A percentile compares a stretch with the other conserved stretches of the same genome.
These are phyloP conservation scores for Acleris cristana DNA, from an alignment of 2,888 invertebrate species.

Conservation along the genomic window DNA sequence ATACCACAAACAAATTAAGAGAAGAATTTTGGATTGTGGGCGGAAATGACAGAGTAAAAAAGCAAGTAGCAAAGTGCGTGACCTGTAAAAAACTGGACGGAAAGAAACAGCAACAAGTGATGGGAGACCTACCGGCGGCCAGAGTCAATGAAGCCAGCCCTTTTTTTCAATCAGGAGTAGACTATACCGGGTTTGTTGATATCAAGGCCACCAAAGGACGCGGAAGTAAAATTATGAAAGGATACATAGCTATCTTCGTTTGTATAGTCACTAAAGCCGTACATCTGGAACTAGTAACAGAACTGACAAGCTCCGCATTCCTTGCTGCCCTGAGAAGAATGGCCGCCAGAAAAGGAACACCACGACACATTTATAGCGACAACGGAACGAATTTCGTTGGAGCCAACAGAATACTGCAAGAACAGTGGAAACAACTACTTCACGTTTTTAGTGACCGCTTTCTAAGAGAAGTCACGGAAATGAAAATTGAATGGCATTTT, in stretches of 20 bases:
- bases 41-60: constrained; percentile 34
- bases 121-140: constrained; percentile 40
- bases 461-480: constrained; percentile 10
- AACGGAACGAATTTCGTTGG: constrained; percentile 45
- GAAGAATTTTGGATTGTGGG: constrained; percentile 41
- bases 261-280: constrained; percentile 46
- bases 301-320: constrained; percentile 44
- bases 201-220: constrained; percentile 39
- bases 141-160: constrained; percentile 36
- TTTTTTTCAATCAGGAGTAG: constrained; percentile 39
- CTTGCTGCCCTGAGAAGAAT: constrained; percentile 45
- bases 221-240: constrained; percentile 37
- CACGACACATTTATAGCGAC: constrained; percentile 45
- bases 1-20: constrained; percentile 36
- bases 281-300: constrained; percentile 47
- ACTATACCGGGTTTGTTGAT: constrained; percentile 37
- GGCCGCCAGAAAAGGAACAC: constrained; percentile 43
- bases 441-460: constrained; percentile 16
- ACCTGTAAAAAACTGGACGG: constrained; percentile 34
- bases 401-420: constrained; percentile 39
- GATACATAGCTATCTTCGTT: constrained; percentile 44
- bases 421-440: constrained; percentile 29
- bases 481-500: constrained; percentile 34
- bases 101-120: constrained; percentile 34
- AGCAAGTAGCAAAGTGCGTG: constrained; percentile 31